Evolutionary conservation across 2,888 invertebrate species (phyloP).

Genomic region (Platypus cylindrus): DNA sequence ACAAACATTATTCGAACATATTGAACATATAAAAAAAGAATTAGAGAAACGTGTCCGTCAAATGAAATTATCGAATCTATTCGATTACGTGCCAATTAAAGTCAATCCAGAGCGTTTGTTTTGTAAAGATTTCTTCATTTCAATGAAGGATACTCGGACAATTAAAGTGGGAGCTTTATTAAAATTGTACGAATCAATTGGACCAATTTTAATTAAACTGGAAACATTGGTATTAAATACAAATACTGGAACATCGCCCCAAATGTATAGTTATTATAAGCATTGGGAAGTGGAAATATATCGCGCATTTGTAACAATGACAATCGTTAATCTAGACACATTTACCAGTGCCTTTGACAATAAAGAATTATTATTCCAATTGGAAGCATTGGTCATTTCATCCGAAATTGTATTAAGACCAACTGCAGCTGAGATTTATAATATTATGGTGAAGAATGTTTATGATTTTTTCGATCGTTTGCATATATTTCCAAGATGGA

Average conservation of each 20-base stretch:
- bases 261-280: slow-evolving; percentile 66
- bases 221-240: slow-evolving; percentile 74
- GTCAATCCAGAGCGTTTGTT: slow-evolving; percentile 21
- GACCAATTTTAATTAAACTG: slow-evolving; percentile 71
- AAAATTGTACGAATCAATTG: slow-evolving; percentile 64
- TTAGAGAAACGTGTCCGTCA: slow-evolving; percentile 44
- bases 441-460: slow-evolving; percentile 58
- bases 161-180: slow-evolving; percentile 54
- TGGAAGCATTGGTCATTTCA: slow-evolving; percentile 59
- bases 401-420: slow-evolving; percentile 70
- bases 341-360: slow-evolving; percentile 45
- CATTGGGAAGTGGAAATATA: slow-evolving; percentile 76
- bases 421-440: slow-evolving; percentile 62
- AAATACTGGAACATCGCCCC: slow-evolving; percentile 58
- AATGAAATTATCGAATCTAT: slow-evolving; percentile 46
- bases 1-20: slow-evolving; percentile 52
- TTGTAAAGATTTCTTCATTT: slow-evolving; percentile 53
- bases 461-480: slow-evolving; percentile 66
- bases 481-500: slow-evolving; percentile 73
- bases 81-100: slow-evolving; percentile 31
- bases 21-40: slow-evolving; percentile 54
- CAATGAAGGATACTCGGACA: slow-evolving; percentile 54
- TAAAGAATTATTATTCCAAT: slow-evolving; percentile 58
- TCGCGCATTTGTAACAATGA: slow-evolving; percentile 50
- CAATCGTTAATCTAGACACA: slow-evolving; percentile 55